Percentiles rank a stretch among this genome's conserved stretches.
phyloP scores from a whole-genome alignment of 2,888 invertebrate species.

The Sycophila texana region DNA sequence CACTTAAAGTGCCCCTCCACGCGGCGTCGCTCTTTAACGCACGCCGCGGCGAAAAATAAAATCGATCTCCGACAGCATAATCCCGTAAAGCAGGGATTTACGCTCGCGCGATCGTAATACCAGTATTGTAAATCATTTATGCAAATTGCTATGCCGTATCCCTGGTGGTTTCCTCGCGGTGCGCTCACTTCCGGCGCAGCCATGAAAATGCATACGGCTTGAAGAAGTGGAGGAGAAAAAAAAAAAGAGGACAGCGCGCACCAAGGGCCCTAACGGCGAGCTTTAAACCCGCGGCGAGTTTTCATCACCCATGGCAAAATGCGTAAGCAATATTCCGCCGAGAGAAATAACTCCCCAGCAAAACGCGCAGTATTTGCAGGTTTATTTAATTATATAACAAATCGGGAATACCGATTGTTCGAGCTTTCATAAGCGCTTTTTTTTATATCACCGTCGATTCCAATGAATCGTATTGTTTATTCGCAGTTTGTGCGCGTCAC shows the following conservation, averaged over 20 bases:
- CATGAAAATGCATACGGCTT: slow-evolving; percentile 37
- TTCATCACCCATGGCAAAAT: neutral
- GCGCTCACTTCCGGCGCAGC: neutral
- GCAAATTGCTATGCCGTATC: slow-evolving; percentile 30
- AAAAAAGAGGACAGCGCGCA: neutral
- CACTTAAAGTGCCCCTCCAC: too few relatives aligned
- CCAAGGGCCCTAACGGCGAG: neutral
- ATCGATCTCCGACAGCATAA: slow-evolving; percentile 19
- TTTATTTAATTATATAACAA: too few relatives aligned
- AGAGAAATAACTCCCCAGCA: neutral
- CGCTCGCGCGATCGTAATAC: slow-evolving; percentile 44
- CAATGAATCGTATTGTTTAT: too few relatives aligned
- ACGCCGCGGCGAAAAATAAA: too few relatives aligned
- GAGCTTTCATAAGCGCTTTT: too few relatives aligned
- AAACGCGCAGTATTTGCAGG: too few relatives aligned
- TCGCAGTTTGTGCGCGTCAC: too few relatives aligned
- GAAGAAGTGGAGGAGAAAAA: neutral
- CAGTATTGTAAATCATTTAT: slow-evolving; percentile 55
- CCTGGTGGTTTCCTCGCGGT: too few relatives aligned
- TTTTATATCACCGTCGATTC: too few relatives aligned
- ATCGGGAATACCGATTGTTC: too few relatives aligned
- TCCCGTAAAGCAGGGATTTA: slow-evolving; percentile 51
- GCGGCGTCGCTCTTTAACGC: too few relatives aligned
- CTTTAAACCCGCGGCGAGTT: too few relatives aligned
- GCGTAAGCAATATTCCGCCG: neutral